Evolutionary conservation across 2,113 vertebrate species (phyloP).

Genomic region (Semnornis frantzii): DNA sequence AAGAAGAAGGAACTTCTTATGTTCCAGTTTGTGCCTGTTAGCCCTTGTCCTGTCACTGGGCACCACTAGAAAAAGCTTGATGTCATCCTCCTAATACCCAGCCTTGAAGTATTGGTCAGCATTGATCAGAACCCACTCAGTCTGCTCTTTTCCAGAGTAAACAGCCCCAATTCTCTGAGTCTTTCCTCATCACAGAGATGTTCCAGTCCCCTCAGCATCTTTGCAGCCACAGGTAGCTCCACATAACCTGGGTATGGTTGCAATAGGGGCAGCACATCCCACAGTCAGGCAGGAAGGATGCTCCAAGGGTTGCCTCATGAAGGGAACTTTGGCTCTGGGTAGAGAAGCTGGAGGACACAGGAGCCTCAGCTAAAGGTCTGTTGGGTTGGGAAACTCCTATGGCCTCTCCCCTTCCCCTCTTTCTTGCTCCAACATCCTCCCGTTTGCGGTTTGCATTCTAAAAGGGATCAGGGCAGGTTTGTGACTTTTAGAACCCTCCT

Average conservation of each 20-base stretch:
- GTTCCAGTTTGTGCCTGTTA: no score
- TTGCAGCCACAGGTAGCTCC: no score
- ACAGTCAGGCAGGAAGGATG: neutral
- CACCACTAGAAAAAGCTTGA: no score
- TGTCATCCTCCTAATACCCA: no score
- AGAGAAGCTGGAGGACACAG: neutral
- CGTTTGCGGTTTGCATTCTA: neutral
- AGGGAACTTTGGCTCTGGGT: neutral
- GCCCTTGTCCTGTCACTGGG: no score
- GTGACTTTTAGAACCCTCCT: neutral
- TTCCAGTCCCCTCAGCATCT: no score
- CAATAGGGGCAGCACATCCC: neutral
- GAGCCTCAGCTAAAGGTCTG: neutral
- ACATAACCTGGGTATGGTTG: neutral
- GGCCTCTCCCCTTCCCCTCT: neutral
- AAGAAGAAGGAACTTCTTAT: no score
- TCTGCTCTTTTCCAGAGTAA: no score
- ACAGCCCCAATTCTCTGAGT: no score
- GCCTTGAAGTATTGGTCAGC: no score
- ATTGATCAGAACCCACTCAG: no score
- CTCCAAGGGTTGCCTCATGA: fast-evolving
- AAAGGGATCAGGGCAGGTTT: neutral
- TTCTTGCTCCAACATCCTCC: neutral
- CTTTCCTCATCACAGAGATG: no score
- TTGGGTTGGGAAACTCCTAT: fast-evolving